These are phyloP conservation scores for Eutrigla gurnardus DNA, from an alignment of 2,797 vertebrate genomes.

Conservation along the genomic window DNA sequence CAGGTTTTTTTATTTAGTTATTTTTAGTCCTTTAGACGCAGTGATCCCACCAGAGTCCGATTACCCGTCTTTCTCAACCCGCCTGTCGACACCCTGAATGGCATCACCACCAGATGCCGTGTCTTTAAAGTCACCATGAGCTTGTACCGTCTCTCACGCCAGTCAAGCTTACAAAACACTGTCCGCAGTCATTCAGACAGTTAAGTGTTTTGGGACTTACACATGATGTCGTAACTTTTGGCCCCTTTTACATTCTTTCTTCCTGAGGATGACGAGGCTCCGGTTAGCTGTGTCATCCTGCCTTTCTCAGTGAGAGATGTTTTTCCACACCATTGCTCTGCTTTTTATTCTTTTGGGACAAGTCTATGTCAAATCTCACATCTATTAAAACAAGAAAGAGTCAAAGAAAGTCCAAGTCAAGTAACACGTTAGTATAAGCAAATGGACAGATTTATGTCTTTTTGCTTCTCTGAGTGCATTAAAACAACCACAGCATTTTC, in stretches of 20 bases:
- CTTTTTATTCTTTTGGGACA: conserved; percentile 5
- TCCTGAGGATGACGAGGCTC: conserved; percentile 2
- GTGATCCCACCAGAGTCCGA: conserved; percentile 51
- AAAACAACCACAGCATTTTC: neutral
- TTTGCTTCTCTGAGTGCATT: neutral
- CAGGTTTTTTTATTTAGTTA: conserved; percentile 24
- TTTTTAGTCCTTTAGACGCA: conserved; percentile 57
- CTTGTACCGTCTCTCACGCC: conserved; percentile 16
- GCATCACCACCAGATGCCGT: conserved; percentile 19
- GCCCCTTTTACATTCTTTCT: conserved; percentile 27
- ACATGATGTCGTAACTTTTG: conserved; percentile 45
- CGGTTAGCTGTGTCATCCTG: conserved; percentile 19
- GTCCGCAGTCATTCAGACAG: conserved; percentile 31
- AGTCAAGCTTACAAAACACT: conserved; percentile 40
- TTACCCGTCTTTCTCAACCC: conserved; percentile 49
- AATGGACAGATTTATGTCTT: neutral
- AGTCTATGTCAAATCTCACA: conserved; percentile 1
- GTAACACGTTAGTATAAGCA: neutral
- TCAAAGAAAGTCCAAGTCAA: neutral
- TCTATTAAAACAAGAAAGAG: neutral
- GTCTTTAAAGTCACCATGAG: conserved; percentile 13
- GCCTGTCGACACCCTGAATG: conserved; percentile 52
- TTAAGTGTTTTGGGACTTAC: conserved; percentile 38
- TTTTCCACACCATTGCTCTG: conserved; percentile 13
- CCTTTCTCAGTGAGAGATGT: neutral